These are phyloP conservation scores for Apocrypta bakeri DNA, from an alignment of 1,140 invertebrate genomes.

Conservation along the genomic window DNA sequence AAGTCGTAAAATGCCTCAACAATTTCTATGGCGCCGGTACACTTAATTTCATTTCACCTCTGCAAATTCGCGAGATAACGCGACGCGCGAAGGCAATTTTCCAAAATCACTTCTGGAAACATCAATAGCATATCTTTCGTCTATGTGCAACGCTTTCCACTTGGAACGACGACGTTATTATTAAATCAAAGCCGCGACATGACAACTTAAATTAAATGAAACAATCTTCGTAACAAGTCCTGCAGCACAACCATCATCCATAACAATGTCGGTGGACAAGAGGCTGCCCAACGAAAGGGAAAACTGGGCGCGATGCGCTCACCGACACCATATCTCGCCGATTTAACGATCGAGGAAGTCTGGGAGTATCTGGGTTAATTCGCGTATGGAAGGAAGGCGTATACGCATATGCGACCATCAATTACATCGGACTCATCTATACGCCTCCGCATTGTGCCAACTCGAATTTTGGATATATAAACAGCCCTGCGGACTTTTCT, in stretches of 20 bases:
- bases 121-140: background rate
- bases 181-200: too few relatives aligned
- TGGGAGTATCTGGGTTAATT: constrained; percentile 48
- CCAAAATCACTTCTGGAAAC: too few relatives aligned
- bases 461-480: background rate
- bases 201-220: background rate
- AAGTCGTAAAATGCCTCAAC: too few relatives aligned
- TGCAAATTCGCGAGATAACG: too few relatives aligned
- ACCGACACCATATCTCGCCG: background rate
- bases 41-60: too few relatives aligned
- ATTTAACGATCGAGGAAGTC: constrained; percentile 48
- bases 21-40: too few relatives aligned
- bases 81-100: too few relatives aligned
- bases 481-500: background rate
- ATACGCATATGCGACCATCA: background rate
- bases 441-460: background rate
- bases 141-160: too few relatives aligned
- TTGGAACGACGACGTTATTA: too few relatives aligned
- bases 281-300: background rate
- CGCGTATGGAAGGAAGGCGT: constrained; percentile 36
- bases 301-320: background rate
- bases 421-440: background rate
- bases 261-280: background rate
- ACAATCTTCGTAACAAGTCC: background rate
- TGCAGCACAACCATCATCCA: background rate